phyloP scores from a whole-genome alignment of 2,888 invertebrate genomes.

The Drosophila pseudotakahashii region DNA sequence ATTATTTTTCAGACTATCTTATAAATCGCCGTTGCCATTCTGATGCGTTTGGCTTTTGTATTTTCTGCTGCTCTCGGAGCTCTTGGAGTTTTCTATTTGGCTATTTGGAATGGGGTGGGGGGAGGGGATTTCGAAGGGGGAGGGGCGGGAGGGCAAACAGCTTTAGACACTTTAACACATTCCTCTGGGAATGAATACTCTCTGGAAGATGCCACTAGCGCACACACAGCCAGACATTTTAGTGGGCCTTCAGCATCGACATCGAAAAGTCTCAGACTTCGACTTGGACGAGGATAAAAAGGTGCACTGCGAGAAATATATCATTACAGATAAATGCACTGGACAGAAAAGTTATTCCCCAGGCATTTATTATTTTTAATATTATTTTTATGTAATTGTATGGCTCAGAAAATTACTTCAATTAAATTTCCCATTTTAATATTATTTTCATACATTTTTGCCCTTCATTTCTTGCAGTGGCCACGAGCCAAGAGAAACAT shows the following conservation, averaged over 20 bases:
- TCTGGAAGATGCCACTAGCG: conserved; percentile 19
- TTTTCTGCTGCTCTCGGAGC: conserved; percentile 6
- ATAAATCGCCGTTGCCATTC: conserved; percentile 12
- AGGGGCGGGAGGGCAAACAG: conserved; percentile 56
- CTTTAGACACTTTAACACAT: conserved; percentile 76
- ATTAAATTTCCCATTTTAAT: neutral
- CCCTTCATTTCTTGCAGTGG: neutral
- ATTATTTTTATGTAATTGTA: too few species aligned
- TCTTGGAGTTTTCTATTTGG: conserved; percentile 36
- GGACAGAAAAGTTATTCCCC: too few species aligned
- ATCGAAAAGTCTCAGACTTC: conserved; percentile 20
- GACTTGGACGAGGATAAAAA: conserved; percentile 18
- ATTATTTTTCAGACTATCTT: conserved; percentile 7
- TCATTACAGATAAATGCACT: too few species aligned
- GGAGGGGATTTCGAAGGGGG: neutral
- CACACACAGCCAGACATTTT: conserved; percentile 22
- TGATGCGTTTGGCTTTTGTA: conserved; percentile 9
- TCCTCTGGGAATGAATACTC: conserved; percentile 66
- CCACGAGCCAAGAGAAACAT: conserved; percentile 27
- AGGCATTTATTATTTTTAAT: too few species aligned
- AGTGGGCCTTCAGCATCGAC: conserved; percentile 38
- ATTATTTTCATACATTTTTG: neutral
- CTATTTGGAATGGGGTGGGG: conserved; percentile 31
- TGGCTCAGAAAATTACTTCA: too few species aligned
- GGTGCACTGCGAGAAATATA: neutral